These are phyloP conservation scores for Heliornis fulica DNA, from an alignment of 2,113 vertebrate genomes.

Conservation along the genomic window DNA sequence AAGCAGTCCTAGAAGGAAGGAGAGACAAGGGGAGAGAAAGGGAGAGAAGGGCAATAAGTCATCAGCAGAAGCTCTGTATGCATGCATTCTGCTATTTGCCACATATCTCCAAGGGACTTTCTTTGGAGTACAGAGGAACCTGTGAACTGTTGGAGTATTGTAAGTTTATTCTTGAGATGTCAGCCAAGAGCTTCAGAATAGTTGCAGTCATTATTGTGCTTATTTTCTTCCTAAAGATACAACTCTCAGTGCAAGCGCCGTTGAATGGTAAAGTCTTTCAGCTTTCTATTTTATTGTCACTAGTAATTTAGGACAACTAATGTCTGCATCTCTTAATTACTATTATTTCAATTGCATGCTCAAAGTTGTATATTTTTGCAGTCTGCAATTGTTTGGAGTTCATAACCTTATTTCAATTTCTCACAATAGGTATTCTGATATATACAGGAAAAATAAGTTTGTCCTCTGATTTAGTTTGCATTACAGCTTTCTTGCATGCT, in stretches of 20 bases:
- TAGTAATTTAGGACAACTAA: neutral
- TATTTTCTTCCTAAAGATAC: slow-evolving; percentile 39
- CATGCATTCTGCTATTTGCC: neutral
- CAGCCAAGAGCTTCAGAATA: slow-evolving; percentile 27
- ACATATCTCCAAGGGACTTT: neutral
- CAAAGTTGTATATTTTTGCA: neutral
- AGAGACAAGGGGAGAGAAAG: neutral
- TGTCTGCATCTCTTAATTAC: neutral
- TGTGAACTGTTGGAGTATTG: neutral
- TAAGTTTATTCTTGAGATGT: slow-evolving; percentile 56
- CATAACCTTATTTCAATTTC: neutral
- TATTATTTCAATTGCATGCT: neutral
- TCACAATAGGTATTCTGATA: neutral
- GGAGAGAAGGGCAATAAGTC: neutral
- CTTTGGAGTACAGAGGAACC: neutral
- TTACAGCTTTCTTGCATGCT: neutral
- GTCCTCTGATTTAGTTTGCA: neutral
- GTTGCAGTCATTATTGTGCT: neutral
- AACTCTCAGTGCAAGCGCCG: slow-evolving; percentile 34
- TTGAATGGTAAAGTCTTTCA: slow-evolving; percentile 71
- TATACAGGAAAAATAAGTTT: neutral
- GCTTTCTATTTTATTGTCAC: neutral
- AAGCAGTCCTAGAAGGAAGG: neutral
- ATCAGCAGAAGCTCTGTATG: neutral
- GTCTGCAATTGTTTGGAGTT: neutral